phyloP scores from a whole-genome alignment of 2,113 vertebrate genomes.

The Mustela lutreola region DNA sequence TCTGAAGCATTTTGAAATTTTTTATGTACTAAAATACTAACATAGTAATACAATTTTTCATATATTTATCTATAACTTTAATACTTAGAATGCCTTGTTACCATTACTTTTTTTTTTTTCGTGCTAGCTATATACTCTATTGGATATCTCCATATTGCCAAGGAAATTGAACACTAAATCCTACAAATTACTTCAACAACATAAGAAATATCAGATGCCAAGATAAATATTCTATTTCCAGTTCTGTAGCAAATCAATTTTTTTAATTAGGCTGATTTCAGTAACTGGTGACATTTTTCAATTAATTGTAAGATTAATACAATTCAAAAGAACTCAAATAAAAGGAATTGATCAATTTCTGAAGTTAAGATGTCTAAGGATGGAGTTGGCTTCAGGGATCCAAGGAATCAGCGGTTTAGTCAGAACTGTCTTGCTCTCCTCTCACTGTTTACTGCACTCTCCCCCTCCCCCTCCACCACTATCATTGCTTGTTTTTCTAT shows the following conservation, averaged over 20 bases:
- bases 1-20: not conserved
- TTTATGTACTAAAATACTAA: not conserved
- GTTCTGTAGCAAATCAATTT: not conserved
- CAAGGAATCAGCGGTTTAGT: not conserved
- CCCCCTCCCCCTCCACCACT: rapidly evolving
- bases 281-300: not conserved
- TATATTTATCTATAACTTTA: not conserved
- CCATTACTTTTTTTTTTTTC: not conserved
- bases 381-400: not conserved
- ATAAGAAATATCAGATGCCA: not conserved
- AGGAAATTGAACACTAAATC: not conserved
- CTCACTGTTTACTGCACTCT: not conserved
- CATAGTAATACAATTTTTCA: not conserved
- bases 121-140: not conserved
- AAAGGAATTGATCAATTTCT: not conserved
- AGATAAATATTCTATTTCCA: not conserved
- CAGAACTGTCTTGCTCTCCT: not conserved
- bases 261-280: not conserved
- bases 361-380: not conserved
- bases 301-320: not conserved
- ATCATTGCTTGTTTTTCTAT: not conserved
- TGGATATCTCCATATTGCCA: not conserved
- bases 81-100: not conserved
- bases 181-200: not conserved
- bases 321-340: not conserved